These are phyloP conservation scores for Trimorus sp. DNA, from an alignment of 2,888 invertebrate species.

Conservation along the genomic window DNA sequence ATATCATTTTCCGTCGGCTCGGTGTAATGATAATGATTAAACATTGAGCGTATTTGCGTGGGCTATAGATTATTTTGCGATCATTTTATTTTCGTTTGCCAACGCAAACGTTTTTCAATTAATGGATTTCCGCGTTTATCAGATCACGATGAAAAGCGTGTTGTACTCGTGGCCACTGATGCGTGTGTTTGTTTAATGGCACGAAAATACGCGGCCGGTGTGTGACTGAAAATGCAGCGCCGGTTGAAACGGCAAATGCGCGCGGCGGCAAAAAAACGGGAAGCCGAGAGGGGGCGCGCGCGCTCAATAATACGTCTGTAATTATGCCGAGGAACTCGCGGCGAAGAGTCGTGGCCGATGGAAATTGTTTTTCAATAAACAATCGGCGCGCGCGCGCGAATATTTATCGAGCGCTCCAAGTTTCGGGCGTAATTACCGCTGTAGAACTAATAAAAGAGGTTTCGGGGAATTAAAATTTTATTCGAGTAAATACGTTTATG, in stretches of 20 bases:
- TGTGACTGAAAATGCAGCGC: constrained; percentile 60
- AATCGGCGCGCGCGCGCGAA: not conserved
- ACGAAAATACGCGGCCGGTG: constrained; percentile 66
- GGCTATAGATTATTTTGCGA: constrained; percentile 54
- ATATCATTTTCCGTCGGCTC: constrained; percentile 47
- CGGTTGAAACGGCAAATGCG: constrained; percentile 49
- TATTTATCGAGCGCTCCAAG: constrained; percentile 14
- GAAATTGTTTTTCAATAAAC: too few species aligned
- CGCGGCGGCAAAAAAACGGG: too few species aligned
- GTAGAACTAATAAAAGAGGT: constrained; percentile 33
- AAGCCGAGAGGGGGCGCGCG: too few species aligned
- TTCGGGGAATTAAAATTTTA: constrained; percentile 52
- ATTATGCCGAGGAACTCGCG: too few species aligned
- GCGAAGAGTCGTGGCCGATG: too few species aligned
- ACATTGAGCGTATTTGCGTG: constrained; percentile 42
- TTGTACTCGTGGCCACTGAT: constrained; percentile 67
- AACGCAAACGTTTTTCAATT: constrained; percentile 78
- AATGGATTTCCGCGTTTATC: constrained; percentile 78
- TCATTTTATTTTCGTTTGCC: constrained; percentile 66
- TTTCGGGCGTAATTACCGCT: constrained; percentile 18
- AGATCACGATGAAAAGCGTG: constrained; percentile 70
- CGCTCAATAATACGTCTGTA: too few species aligned
- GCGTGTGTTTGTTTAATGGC: constrained; percentile 72
- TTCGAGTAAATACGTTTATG: constrained; percentile 57
- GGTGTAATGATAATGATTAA: constrained; percentile 61